Percentiles rank a stretch among this genome's conserved stretches.
phyloP scores from a whole-genome alignment of 1,140 invertebrate species.

The Lamellibrachia luymesi region DNA sequence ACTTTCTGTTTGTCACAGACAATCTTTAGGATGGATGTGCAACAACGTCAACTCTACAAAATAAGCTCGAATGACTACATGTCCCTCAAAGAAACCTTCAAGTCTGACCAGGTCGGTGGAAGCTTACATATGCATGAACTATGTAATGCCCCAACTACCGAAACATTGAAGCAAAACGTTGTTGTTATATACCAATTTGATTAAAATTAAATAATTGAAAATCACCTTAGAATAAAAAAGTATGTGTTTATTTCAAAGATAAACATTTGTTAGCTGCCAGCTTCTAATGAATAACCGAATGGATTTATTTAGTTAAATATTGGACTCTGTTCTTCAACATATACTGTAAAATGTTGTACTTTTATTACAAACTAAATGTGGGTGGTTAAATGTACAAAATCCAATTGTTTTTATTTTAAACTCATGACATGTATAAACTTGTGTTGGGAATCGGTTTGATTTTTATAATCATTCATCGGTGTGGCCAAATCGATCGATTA shows the following conservation, averaged over 20 bases:
- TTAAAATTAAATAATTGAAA: not conserved
- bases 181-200: not conserved
- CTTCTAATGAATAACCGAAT: too few relatives aligned
- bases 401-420: too few relatives aligned
- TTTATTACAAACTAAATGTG: too few relatives aligned
- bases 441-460: too few relatives aligned
- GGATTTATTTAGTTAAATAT: too few relatives aligned
- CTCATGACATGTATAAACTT: too few relatives aligned
- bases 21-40: not conserved
- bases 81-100: not conserved
- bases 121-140: not conserved
- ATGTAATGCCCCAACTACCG: not conserved
- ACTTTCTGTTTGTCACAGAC: not conserved
- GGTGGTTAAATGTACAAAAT: too few relatives aligned
- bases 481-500: too few relatives aligned
- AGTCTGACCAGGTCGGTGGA: not conserved
- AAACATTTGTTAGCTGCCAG: too few relatives aligned
- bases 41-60: not conserved
- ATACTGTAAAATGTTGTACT: too few relatives aligned
- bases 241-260: not conserved
- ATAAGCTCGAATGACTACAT: not conserved
- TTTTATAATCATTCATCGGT: too few relatives aligned
- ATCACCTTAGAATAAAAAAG: not conserved
- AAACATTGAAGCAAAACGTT: not conserved
- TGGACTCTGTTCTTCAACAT: too few relatives aligned